Conservation (phyloP, 2,113 vertebrate species). For the Carassius auratus region DNA sequence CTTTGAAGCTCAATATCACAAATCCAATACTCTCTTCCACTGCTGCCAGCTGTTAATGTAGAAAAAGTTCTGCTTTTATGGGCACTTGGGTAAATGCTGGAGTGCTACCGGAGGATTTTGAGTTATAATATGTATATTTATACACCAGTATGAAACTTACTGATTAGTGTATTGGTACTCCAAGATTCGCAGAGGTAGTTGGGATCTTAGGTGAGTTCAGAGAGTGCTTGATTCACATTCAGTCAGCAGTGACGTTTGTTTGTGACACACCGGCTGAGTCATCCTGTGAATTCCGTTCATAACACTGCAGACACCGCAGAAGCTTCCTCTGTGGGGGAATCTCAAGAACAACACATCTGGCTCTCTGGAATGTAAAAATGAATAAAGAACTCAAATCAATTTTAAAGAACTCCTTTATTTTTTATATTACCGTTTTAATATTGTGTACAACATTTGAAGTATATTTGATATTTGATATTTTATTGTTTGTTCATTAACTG, state of each 20-base stretch:
- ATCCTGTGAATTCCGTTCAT: not conserved
- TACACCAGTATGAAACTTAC: not conserved
- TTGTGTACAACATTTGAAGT: not conserved
- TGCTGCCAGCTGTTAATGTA: not conserved
- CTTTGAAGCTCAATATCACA: constrained; percentile 19
- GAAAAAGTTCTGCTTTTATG: not conserved
- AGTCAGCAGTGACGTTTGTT: constrained; percentile 16
- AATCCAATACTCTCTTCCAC: not conserved
- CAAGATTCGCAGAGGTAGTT: not conserved
- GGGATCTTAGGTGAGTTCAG: not conserved
- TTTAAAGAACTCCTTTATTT: too few species aligned
- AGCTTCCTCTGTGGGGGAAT: not conserved
- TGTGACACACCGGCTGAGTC: not conserved
- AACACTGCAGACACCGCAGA: constrained; percentile 9
- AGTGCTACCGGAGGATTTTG: not conserved
- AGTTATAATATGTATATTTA: not conserved
- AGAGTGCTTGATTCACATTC: not conserved
- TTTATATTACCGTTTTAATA: not conserved
- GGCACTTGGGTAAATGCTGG: not conserved
- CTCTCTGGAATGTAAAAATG: not conserved
- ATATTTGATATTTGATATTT: not conserved
- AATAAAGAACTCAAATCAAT: not conserved
- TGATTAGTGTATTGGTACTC: not conserved
- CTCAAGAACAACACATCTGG: not conserved
- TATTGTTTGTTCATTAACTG: not conserved